Evolutionary conservation across 2,113 vertebrate species (phyloP), one percentile per base, ranked within the genome.

Genomic region (Nibea coibor): DNA sequence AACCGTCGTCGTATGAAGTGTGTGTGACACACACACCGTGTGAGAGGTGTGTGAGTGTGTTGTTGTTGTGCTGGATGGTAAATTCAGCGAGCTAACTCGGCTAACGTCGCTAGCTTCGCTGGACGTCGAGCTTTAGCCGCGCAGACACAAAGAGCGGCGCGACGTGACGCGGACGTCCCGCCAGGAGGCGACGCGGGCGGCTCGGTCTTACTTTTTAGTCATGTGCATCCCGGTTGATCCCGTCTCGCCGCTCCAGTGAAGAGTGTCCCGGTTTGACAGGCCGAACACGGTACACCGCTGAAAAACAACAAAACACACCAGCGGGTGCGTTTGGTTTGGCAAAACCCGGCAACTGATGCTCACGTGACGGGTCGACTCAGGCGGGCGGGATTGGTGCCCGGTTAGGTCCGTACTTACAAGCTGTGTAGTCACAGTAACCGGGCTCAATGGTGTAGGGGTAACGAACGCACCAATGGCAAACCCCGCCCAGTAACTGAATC

Each of bases 221-320:
- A 92, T 86, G 80, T 87, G 89, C 93, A 94, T 94, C 86, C 88
- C 91, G 78, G 83, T 62, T 76, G 20, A 20, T 82, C 72, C 82
- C 8, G 54, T 75, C 50, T 20, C 66, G 82, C 73, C 51, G 73
- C 48, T 31, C 54, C 74, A 15, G 71, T 43, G 66, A 53, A 56
- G 87, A 83, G 87, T 80, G 76, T n/a, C 78, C 77, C 77, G 85
- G 78, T 79, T 61, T 85, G 75, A 91, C 87, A 87, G 84, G 78
- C 90, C 87, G 10, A 62, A 76, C 85, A 80, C 77, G 70, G 50
- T 62, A 58, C 88, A 43, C 84, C 48, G 87, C 87, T 83, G 82
- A 75, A 91, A 87, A 93, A 93, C 90, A 93, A 93, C 93, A 93
- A 93, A 92, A 93, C 90, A 80, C 81, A 14, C 54, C 35, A 2